Evolutionary conservation across 2,888 invertebrate species (phyloP), one percentile per base, ranked within the genome.

Genomic region (Clepsis dumicolana): DNA sequence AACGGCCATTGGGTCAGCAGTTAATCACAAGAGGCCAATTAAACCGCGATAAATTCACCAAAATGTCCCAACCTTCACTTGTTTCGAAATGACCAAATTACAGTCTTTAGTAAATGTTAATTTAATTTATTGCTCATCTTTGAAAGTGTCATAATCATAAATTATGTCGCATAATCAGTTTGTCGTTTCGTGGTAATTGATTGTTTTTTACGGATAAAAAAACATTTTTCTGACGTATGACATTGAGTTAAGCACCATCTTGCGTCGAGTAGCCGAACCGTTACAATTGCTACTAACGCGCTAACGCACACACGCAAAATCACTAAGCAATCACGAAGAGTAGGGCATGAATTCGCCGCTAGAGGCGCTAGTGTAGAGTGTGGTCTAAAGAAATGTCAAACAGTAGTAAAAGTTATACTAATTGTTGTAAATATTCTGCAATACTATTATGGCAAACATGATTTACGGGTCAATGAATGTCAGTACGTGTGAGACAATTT

Each of bases 1-100:
- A 67, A 63, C 38, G 56, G 56, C 48, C 25, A 54, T 29, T 27
- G 62, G 2, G 14, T 29, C 60, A 35, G 10, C 48, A 18, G 48
- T 67, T 67, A 56, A 67, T 67, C 67, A 57, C 67, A 38, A 35
- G 50, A 61, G 32, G 56, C 67, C 67, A 67, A 67, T 67, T 67
- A 62, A 62, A 62, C 38, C 29, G 67, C 56, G 38, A 62, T 67
- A 63, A 67, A 66, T 48, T 41, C 50, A 35, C 56, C 62, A 56
- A 62, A 67, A 66, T 56, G 62, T 56, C 38, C n/a, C 38, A 62
- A 56, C 35, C 52, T 61, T 38, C 67, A 41, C 56, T 63, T 67
- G 27, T 5, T 18, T 18, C 8, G 25, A 48, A 52, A 61, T 41
- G 29, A 14, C 41, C 61, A 66, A 66, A 56, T 62, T 35, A 25